Conservation (phyloP, 2,888 invertebrate species). For the Lamellibrachia columna region DNA sequence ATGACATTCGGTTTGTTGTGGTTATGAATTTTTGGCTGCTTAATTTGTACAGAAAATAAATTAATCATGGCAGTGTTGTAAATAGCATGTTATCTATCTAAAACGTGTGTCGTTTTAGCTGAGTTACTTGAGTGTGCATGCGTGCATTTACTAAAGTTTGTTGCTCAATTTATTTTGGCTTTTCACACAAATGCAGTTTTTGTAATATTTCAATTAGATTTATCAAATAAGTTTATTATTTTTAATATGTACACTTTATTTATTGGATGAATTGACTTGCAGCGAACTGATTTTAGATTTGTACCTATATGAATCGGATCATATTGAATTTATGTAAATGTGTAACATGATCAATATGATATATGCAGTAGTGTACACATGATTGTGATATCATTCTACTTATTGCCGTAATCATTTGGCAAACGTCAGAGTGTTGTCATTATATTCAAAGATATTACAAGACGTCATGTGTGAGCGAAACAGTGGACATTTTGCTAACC, state of each 20-base stretch:
- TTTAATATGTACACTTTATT: constrained; percentile 12
- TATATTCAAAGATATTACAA: background rate
- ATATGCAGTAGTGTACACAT: background rate
- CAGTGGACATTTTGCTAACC: background rate
- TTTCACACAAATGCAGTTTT: background rate
- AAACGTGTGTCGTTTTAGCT: background rate
- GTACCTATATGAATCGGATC: background rate
- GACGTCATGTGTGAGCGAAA: background rate
- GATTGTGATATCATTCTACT: constrained; percentile 11
- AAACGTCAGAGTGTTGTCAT: background rate
- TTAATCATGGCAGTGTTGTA: background rate
- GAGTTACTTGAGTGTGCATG: background rate
- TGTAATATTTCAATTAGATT: background rate
- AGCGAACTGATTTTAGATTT: background rate
- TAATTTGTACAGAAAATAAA: background rate
- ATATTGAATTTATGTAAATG: background rate
- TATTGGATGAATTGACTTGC: background rate
- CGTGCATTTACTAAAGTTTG: background rate
- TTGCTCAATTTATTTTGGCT: constrained; percentile 7
- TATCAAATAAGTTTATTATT: constrained; percentile 4
- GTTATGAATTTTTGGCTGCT: background rate
- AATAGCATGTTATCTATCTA: background rate
- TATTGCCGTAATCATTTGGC: background rate
- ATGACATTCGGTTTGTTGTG: background rate
- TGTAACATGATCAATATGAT: background rate